Evolutionary conservation across 2,888 invertebrate species (phyloP).

Genomic region (Coleophora flavipennella): DNA sequence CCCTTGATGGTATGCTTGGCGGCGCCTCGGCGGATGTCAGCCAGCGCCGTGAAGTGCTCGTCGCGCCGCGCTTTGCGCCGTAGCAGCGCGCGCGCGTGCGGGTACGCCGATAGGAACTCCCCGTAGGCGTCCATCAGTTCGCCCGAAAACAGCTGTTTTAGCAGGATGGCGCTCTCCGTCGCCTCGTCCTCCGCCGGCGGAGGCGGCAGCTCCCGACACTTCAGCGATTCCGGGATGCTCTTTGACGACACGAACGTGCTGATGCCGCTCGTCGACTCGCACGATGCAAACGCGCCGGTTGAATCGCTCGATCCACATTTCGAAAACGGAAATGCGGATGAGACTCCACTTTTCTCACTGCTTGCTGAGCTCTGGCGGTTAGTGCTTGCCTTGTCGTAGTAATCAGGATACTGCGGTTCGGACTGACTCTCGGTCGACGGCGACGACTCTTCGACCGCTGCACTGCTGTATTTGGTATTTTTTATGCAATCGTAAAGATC

Average conservation of each 20-base stretch:
- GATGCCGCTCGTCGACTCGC: conserved; percentile 62
- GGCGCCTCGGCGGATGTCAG: conserved; percentile 76
- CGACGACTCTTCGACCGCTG: conserved; percentile 52
- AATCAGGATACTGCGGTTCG: conserved; percentile 59
- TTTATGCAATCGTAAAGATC: conserved; percentile 67
- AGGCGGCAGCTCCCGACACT: conserved; percentile 51
- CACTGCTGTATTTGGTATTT: conserved; percentile 53
- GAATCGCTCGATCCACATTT: conserved; percentile 66
- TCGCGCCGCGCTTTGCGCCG: conserved; percentile 75
- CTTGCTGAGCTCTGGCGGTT: conserved; percentile 60
- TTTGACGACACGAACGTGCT: conserved; percentile 51
- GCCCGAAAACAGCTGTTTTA: conserved; percentile 75
- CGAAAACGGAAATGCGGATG: conserved; percentile 65
- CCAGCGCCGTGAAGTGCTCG: conserved; percentile 78
- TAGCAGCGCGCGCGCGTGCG: conserved; percentile 73
- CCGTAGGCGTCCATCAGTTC: conserved; percentile 78
- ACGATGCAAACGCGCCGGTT: conserved; percentile 58
- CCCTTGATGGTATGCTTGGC: conserved; percentile 76
- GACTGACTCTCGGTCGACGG: conserved; percentile 58
- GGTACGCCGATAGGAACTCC: conserved; percentile 75
- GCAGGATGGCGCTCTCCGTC: conserved; percentile 57
- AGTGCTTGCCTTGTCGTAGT: conserved; percentile 52
- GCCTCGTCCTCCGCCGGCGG: conserved; percentile 41
- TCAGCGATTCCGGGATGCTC: conserved; percentile 46
- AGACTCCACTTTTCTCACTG: conserved; percentile 62